Conservation (phyloP, 2,113 vertebrate genomes). For the pig (Sus scrofa) region T2T-Sscrofa CM000817.6:162924501-162925000, state of each 20-base stretch:
- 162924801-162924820: too few species aligned
- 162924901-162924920: not conserved
- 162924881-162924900: not conserved
- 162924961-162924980: not conserved
- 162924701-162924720: too few species aligned
- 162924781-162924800: too few species aligned
- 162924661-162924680: too few species aligned
- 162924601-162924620: not conserved
- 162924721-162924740: too few species aligned
- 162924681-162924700: too few species aligned
- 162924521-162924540: not conserved
- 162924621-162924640: too few species aligned
- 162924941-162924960: not conserved
- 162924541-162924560: not conserved
- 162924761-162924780: too few species aligned
- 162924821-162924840: too few species aligned
- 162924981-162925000: not conserved
- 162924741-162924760: too few species aligned
- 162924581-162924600: not conserved
- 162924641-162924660: too few species aligned
- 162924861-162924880: not conserved
- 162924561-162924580: not conserved
- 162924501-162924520: not conserved
- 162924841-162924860: too few species aligned
- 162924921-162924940: not conserved